These are phyloP conservation scores for Phrynocephalus versicolor DNA, from an alignment of 2,113 vertebrate genomes.

Conservation along the genomic window DNA sequence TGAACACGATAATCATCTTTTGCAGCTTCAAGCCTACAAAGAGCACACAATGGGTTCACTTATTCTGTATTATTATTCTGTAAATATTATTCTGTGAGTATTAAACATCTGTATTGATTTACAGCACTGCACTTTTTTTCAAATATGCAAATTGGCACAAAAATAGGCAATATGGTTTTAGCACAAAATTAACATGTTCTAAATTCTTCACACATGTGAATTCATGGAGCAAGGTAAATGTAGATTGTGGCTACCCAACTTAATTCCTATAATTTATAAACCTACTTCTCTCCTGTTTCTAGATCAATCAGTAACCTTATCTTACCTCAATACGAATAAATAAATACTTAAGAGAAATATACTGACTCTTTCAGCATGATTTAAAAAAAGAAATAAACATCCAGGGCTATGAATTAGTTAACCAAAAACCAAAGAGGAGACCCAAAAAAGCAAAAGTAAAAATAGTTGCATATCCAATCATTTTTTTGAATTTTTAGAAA, in stretches of 20 bases:
- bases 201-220: neutral
- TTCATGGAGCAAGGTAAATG: neutral
- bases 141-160: neutral
- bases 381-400: neutral
- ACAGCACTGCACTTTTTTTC: neutral
- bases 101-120: neutral
- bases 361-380: neutral
- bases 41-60: slow-evolving; percentile 30
- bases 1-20: slow-evolving; percentile 98
- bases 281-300: neutral
- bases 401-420: too few relatives aligned
- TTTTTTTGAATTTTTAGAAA: neutral
- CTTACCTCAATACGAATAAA: neutral
- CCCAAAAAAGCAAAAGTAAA: neutral
- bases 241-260: neutral
- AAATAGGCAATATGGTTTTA: neutral
- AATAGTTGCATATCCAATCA: neutral
- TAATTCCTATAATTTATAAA: neutral
- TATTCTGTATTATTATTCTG: neutral
- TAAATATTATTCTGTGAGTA: neutral
- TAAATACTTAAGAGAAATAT: neutral
- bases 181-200: neutral
- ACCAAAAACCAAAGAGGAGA: slow-evolving; percentile 11
- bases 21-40: slow-evolving; percentile 89
- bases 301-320: neutral